Evolutionary conservation across 2,888 invertebrate species (phyloP), one percentile per base, ranked within the genome.

Genomic region (Phrixothrix hirtus): DNA sequence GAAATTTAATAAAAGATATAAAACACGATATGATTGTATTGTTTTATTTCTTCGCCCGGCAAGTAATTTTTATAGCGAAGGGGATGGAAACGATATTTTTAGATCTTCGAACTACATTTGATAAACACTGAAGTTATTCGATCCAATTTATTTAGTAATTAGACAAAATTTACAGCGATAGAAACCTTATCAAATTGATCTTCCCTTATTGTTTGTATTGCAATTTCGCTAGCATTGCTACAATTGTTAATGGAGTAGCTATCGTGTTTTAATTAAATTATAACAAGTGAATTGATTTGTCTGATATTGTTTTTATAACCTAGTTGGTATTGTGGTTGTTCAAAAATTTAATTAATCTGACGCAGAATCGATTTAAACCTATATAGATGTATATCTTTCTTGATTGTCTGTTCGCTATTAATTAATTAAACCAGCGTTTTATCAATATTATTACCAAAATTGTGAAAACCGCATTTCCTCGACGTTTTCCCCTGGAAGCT

Each of bases 251-350:
- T 50, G 44, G 51, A 52, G 50, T 32, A 53, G 58, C 52, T 54
- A 55, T 62, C 55, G 55, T 53, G 52, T 54, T 60, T 62, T 59
- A 62, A 62, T 62, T 61, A 62, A 60, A 59, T 62, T 60, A 62
- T 62, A 61, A 57, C 57, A 60, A 54, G 31, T 32, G 60, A 56
- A 61, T 62, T 62, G 61, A 57, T 59, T 59, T 61, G 59, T 58
- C n/a, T 61, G 60, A 58, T 60, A 60, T 63, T 63, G 62, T 62
- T 59, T 55, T 49, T 45, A 37, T 48, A 43, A 53, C 51, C 55
- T 55, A 43, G 55, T 54, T 50, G 61, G 54, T 62, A 58, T 62
- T 62, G 56, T 54, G 56, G 56, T 57, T 45, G 49, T 59, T 51
- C 46, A 54, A 54, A 49, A 49, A 45, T 54, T 54, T 54, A 54